phyloP scores from a whole-genome alignment of 2,113 vertebrate species.

The Ctenodactylus gundi region DNA sequence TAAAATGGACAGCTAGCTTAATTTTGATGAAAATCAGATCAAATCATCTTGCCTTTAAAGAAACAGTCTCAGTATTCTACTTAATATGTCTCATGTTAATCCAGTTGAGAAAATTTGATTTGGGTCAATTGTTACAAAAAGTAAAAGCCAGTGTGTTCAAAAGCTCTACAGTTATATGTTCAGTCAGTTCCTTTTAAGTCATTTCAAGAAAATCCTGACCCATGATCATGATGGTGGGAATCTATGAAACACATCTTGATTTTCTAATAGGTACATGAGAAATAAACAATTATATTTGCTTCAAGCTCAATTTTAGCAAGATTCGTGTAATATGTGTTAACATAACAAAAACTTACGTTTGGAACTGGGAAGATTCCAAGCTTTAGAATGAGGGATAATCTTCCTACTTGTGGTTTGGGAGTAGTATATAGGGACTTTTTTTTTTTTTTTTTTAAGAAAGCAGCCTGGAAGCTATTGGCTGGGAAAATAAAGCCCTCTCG shows the following conservation, averaged over 20 bases:
- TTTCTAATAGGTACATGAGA: background rate
- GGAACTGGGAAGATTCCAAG: background rate
- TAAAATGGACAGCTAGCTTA: background rate
- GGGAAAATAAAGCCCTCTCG: background rate
- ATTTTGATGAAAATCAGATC: slow-evolving; percentile 10
- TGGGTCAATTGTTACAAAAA: background rate
- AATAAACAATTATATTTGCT: background rate
- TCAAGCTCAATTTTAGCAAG: background rate
- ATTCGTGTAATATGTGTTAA: background rate
- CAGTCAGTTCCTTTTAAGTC: background rate
- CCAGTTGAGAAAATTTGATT: background rate
- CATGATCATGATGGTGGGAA: background rate
- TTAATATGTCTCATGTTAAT: background rate
- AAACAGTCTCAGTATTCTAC: background rate
- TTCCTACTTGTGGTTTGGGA: background rate
- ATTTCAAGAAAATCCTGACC: slow-evolving; percentile 23
- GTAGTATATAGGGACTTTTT: background rate
- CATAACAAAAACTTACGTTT: background rate
- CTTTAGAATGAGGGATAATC: background rate
- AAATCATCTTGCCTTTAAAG: background rate
- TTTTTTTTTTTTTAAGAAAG: background rate
- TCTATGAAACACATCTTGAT: background rate
- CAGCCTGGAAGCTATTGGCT: background rate
- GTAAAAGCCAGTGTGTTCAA: background rate
- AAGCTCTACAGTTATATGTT: background rate